Evolutionary conservation across 1,140 invertebrate genomes (phyloP), one percentile per base, ranked within the genome.

Genomic region (Drosophila biarmipes): DNA sequence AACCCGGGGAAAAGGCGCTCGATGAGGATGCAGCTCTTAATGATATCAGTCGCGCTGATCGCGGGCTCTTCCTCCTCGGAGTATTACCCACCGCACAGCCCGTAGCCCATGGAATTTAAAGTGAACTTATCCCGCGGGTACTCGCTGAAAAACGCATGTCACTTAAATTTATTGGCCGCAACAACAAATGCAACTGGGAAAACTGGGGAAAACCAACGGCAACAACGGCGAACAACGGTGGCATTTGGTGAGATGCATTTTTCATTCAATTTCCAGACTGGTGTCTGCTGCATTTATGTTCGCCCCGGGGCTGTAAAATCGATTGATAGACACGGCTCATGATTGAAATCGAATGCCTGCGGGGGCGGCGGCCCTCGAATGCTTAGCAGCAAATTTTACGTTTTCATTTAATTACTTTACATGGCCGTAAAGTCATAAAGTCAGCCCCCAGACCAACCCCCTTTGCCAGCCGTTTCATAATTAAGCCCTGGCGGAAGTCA

Each of bases 131-230:
- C 78, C 78, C 84, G 84, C 84, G 84, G 82, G 79, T 87, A 87
- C 84, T 89, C 78, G 84, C 75, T 79, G 84, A 89, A 89, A 89
- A 89, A 89, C 76, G 84, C 84, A 89, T 89, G 84, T 89, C 84
- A 89, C 84, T 89, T 90, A 73, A 89, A 89, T 89, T 89, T 89
- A 89, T 89, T 89, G 85, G 79, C 84, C 76, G 78, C 84, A 87
- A 61, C 82, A 68, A 64, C 80, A 72, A 62, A 17, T 78, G 37
- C 63, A 78, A 62, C 48, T 55, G 57, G 43, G 51, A 59, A 74
- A 52, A 66, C 51, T 37, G 7, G 24, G 45, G 42, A 59, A 67
- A 49, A 61, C 53, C 34, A 45, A 58, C 66, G 63, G 4, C 34
- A 45, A 58, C 66, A 67, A 4, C 37, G 43, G 14, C 37, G 43